Base-by-base conservation (phyloP, 1,140 invertebrate species). In the Trachymyrmex cornetzi region DNA sequence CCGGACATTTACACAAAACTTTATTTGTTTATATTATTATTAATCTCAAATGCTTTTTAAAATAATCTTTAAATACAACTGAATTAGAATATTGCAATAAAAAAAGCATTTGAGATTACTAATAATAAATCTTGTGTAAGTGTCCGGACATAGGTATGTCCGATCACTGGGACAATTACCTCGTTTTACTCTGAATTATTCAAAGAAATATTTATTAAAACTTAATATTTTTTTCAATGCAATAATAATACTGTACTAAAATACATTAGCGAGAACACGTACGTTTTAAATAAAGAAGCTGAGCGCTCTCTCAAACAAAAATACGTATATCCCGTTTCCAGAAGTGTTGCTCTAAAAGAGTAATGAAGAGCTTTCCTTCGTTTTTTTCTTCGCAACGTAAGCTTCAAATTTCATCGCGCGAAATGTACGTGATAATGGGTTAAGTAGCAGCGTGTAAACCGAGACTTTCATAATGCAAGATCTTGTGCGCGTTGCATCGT, bases 401-500 rank as follows among this genome's bases (percentile, higher is more conserved):
- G 38, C 59, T 64, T 64, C 22, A 24, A 80, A 81, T 48, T 69
- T 55, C 77, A 69, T 38, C 66, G 34, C 30, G n/a, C 12, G 30
- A n/a, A 69, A 44, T 6, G 34, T 30, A 7, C 30, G 50, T 22
- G n/a, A 71, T 71, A 81, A 81, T 57, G 64, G 22, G 63, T 71
- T 71, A 59, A 71, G 34, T 55, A 57, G 66, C 50, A 66, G 14
- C 5, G 5, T 81, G 79, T 44, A 71, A 71, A 71, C 48, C 64
- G 63, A 80, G 77, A 38, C 50, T 81, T 38, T 81, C 79, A 34
- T 71, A 71, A 69, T 22, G 48, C 48, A 27, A 55, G 48, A 71
- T 57, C 24, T 19, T 9, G 44, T 12, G 59, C 34, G 57, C 2
- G 24, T 7, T 38, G 79, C 66, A 66, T 12, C 66, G 77, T 2